These are phyloP conservation scores for Cheilosia variabilis DNA, from an alignment of 2,888 invertebrate species.

Conservation along the genomic window DNA sequence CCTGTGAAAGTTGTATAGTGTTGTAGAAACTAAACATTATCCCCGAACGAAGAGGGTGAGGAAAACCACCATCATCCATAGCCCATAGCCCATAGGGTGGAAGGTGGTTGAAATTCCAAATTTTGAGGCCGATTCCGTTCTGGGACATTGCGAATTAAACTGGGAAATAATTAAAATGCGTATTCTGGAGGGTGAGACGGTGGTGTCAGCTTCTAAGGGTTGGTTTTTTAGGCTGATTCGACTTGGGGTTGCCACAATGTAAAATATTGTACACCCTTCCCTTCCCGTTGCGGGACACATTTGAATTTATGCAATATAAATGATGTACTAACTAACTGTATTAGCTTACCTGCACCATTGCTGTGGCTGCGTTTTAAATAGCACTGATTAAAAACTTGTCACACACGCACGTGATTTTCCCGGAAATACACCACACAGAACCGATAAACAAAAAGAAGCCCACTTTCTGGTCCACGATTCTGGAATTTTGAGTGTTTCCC, in stretches of 20 bases:
- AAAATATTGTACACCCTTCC: slow-evolving; percentile 14
- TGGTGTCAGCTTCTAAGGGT: slow-evolving; percentile 62
- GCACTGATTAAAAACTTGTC: slow-evolving; percentile 24
- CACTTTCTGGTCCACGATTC: slow-evolving; percentile 28
- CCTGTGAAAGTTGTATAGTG: slow-evolving; percentile 67
- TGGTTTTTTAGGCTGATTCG: slow-evolving; percentile 26
- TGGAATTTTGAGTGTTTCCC: slow-evolving; percentile 4
- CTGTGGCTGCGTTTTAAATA: slow-evolving; percentile 12
- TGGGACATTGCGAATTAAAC: slow-evolving; percentile 70
- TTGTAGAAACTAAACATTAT: slow-evolving; percentile 62
- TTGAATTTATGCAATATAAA: slow-evolving; percentile 4
- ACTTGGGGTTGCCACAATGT: slow-evolving; percentile 33
- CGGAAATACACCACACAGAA: slow-evolving; percentile 15
- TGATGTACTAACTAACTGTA: background rate
- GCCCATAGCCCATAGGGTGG: slow-evolving; percentile 27
- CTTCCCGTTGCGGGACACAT: background rate
- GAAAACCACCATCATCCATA: slow-evolving; percentile 21
- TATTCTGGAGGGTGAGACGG: slow-evolving; percentile 50
- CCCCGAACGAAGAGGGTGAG: slow-evolving; percentile 27
- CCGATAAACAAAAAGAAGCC: slow-evolving; percentile 17
- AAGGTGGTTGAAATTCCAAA: slow-evolving; percentile 18
- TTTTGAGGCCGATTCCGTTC: slow-evolving; percentile 73
- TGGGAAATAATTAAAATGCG: slow-evolving; percentile 49
- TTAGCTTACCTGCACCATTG: slow-evolving; percentile 70
- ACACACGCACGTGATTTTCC: slow-evolving; percentile 37